Conservation (phyloP, 2,113 vertebrate species). For the Muntiacus muntjak region DNA sequence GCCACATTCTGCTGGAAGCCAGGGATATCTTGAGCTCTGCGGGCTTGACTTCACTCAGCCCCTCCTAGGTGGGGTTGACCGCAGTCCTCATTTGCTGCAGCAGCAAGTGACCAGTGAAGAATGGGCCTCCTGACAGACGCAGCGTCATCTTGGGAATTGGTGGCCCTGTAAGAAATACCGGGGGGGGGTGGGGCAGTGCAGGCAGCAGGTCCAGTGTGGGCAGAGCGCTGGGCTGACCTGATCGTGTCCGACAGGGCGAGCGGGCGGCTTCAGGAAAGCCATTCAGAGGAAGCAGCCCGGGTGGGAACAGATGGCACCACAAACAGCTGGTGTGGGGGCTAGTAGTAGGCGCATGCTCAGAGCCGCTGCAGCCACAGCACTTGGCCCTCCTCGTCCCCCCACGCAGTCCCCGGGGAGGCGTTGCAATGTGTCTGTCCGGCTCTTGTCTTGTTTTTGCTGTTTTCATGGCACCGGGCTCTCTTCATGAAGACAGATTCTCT, state of each 20-base stretch:
- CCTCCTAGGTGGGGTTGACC: neutral
- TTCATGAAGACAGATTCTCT: neutral
- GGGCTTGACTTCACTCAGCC: neutral
- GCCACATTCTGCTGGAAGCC: neutral
- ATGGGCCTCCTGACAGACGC: conserved; percentile 64
- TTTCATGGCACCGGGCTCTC: neutral
- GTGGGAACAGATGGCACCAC: conserved; percentile 82
- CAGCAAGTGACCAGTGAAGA: conserved; percentile 39
- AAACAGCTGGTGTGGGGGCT: conserved; percentile 78
- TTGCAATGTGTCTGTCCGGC: neutral
- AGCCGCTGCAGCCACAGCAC: neutral
- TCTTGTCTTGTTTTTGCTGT: neutral
- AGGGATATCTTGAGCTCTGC: neutral
- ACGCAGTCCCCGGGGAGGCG: neutral
- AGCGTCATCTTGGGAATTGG: conserved; percentile 61
- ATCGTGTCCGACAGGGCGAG: conserved; percentile 80
- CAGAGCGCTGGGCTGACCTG: conserved; percentile 80
- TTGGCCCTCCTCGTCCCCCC: neutral
- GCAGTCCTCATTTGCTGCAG: neutral
- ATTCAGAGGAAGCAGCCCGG: conserved; percentile 79
- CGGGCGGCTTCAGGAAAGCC: conserved; percentile 78
- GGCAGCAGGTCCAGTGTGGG: conserved; percentile 71
- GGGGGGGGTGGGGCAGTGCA: conserved; percentile 47
- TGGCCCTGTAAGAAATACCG: conserved; percentile 68
- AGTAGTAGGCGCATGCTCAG: neutral